These are phyloP conservation scores for Campylomormyrus numenius DNA, from an alignment of 2,113 vertebrate species.

Conservation along the genomic window DNA sequence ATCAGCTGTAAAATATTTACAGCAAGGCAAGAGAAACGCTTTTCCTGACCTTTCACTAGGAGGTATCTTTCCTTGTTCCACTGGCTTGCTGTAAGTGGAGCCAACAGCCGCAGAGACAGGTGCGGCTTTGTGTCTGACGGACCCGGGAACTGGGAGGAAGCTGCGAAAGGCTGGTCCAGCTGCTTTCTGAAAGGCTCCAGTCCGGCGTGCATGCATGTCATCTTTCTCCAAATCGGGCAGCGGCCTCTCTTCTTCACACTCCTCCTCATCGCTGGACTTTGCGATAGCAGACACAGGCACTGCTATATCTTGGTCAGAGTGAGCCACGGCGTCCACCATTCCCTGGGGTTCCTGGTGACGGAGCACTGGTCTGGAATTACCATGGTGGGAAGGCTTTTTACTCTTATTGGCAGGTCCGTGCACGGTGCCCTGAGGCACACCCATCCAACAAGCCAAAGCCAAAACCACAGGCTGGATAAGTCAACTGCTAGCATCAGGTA, in stretches of 20 bases:
- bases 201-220: conserved; percentile 61
- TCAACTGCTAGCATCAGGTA: background rate
- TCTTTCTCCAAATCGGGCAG: conserved; percentile 60
- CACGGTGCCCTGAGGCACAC: background rate
- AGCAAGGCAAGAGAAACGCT: background rate
- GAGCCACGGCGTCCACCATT: background rate
- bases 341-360: background rate
- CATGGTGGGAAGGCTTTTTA: background rate
- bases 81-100: conserved; percentile 26
- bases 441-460: conserved; percentile 7
- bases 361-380: conserved; percentile 11
- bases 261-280: background rate
- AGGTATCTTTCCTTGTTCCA: background rate
- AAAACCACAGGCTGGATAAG: background rate
- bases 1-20: background rate
- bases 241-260: background rate
- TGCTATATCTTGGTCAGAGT: background rate
- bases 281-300: background rate
- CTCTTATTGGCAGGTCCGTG: background rate
- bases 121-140: conserved; percentile 39
- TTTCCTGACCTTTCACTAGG: conserved; percentile 8
- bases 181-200: conserved; percentile 51
- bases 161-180: conserved; percentile 26
- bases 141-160: conserved; percentile 57
- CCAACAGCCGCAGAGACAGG: conserved; percentile 27